A percentile compares a stretch with the other conserved stretches of the same genome.
phyloP scores from a whole-genome alignment of 2,797 vertebrate species.

The Agapornis canus region DNA sequence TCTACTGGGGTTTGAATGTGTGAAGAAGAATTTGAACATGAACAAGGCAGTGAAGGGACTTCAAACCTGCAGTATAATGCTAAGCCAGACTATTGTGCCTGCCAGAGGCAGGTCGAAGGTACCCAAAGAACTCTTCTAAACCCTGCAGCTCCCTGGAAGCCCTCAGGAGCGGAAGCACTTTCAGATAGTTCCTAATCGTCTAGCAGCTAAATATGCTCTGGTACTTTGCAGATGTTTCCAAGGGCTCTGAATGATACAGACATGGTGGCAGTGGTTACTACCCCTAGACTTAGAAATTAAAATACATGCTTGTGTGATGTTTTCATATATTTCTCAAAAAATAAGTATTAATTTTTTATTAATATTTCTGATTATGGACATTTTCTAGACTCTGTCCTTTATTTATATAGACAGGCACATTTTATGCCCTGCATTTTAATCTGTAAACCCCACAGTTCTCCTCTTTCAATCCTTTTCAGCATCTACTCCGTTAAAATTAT shows the following conservation, averaged over 20 bases:
- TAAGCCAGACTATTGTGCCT: background rate
- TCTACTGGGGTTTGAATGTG: background rate
- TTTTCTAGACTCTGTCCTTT: background rate
- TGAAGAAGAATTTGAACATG: background rate
- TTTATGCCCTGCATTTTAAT: background rate
- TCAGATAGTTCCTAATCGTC: background rate
- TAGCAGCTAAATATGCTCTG: background rate
- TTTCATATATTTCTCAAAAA: background rate
- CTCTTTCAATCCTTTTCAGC: constrained; percentile 3
- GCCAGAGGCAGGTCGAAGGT: background rate
- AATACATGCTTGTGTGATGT: background rate
- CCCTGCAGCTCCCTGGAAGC: background rate
- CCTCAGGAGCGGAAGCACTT: background rate
- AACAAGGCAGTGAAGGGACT: background rate
- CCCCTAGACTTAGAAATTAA: background rate
- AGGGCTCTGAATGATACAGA: background rate
- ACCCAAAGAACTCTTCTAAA: background rate
- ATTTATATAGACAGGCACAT: background rate
- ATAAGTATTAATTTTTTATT: background rate
- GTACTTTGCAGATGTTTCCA: background rate
- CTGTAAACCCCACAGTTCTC: background rate
- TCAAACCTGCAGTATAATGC: background rate
- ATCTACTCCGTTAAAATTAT: background rate
- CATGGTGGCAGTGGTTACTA: background rate
- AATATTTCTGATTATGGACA: background rate